A percentile compares a stretch with the other conserved stretches of the same genome.
Evolutionary conservation across 2,113 vertebrate species (phyloP).

Genomic region (Tautogolabrus adspersus): DNA sequence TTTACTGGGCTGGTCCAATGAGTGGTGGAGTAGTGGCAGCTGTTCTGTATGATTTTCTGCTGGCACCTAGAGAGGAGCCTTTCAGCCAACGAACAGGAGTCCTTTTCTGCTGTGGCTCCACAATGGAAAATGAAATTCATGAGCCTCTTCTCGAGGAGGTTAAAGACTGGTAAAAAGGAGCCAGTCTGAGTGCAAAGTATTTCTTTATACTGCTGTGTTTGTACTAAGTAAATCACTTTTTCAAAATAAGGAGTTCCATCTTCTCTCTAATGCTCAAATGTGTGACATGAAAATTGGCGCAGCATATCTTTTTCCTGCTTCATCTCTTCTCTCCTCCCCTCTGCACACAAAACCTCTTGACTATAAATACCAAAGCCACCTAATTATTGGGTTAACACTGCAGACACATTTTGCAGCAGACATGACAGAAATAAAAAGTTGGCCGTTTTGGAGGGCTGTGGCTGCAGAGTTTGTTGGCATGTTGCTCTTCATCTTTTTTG

Average conservation of each 20-base stretch:
- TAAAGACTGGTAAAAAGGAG: conserved; percentile 17
- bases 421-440: conserved; percentile 89
- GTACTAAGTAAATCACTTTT: conserved; percentile 15
- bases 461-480: conserved; percentile 90
- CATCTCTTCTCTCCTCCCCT: background rate
- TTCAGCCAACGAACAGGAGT: conserved; percentile 81
- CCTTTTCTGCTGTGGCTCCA: conserved; percentile 58
- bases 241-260: background rate
- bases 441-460: conserved; percentile 89
- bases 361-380: conserved; percentile 7
- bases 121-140: accelerated
- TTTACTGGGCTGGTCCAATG: conserved; percentile 75
- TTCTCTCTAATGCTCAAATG: background rate
- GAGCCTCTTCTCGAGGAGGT: conserved; percentile 23
- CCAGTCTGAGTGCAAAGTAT: background rate
- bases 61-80: conserved; percentile 82
- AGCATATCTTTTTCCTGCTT: background rate
- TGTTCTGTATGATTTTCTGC: conserved; percentile 87
- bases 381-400: background rate
- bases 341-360: conserved; percentile 9
- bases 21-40: conserved; percentile 56
- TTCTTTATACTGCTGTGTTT: background rate
- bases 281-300: background rate
- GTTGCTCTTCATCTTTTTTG: conserved; percentile 90
- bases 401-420: background rate